Conservation (phyloP, 1,140 invertebrate species). For the Drosophila rufa region DNA sequence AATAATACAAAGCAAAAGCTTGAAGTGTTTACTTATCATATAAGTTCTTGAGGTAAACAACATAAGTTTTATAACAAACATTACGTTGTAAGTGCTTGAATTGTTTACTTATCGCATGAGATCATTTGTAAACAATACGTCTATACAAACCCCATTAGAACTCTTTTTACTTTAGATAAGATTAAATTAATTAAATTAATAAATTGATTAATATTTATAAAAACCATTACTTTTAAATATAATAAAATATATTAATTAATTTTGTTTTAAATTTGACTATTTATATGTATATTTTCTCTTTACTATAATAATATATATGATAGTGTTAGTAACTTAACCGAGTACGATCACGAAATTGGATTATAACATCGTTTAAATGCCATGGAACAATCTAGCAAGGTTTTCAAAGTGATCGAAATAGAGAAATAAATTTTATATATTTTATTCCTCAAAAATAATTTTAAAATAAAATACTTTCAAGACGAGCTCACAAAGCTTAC, state of each 20-base stretch:
- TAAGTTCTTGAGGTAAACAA: not conserved
- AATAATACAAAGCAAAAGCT: not conserved
- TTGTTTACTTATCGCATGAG: not conserved
- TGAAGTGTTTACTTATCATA: slow-evolving; percentile 1
- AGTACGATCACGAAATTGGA: not conserved
- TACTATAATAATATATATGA: no score
- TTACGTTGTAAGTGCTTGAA: not conserved
- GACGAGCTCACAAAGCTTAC: not conserved
- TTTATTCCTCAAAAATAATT: not conserved
- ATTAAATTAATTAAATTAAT: not conserved
- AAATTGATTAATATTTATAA: not conserved
- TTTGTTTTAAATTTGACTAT: no score
- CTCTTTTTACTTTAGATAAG: not conserved
- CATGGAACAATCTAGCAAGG: no score
- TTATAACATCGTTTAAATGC: not conserved
- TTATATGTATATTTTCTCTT: no score
- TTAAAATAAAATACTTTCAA: not conserved
- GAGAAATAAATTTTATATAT: no score
- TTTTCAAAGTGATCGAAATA: not conserved
- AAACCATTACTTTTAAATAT: no score
- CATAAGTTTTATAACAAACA: not conserved
- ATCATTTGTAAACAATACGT: not conserved
- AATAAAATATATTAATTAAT: no score
- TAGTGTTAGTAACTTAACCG: fast-evolving
- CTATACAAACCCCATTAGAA: no score